phyloP scores from a whole-genome alignment of 2,888 invertebrate genomes.

The Chymomyza caudatula region DNA sequence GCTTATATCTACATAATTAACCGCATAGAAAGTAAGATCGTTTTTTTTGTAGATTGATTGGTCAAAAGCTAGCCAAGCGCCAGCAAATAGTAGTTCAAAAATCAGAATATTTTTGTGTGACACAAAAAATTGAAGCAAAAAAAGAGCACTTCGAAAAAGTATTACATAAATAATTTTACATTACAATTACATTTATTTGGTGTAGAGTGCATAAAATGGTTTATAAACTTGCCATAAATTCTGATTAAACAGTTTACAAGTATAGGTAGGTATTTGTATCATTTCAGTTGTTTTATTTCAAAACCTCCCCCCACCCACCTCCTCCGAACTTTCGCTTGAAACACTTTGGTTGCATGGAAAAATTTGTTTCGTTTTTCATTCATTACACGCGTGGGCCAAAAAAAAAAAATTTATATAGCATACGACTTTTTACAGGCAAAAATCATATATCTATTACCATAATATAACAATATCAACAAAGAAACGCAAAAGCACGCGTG shows the following conservation, averaged over 20 bases:
- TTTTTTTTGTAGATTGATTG: background rate
- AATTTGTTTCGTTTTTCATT: constrained; percentile 15
- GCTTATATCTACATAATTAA: background rate
- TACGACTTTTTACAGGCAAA: background rate
- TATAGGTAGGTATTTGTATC: constrained; percentile 5
- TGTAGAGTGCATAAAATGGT: background rate
- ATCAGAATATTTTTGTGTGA: background rate
- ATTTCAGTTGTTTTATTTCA: constrained; percentile 8
- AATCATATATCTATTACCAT: background rate
- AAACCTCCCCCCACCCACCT: too few relatives aligned
- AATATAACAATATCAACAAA: background rate
- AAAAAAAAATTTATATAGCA: background rate
- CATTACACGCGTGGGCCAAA: background rate
- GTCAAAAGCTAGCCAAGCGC: background rate
- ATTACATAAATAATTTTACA: background rate
- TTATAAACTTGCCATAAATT: constrained; percentile 6
- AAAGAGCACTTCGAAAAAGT: background rate
- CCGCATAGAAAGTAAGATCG: background rate
- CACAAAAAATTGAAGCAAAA: background rate
- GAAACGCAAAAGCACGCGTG: background rate
- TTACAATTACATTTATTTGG: background rate
- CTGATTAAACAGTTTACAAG: constrained; percentile 10
- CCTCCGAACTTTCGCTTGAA: constrained; percentile 20
- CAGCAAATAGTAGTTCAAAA: background rate
- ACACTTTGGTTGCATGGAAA: constrained; percentile 39